phyloP scores from a whole-genome alignment of 2,113 vertebrate species.

The Fulica atra region DNA sequence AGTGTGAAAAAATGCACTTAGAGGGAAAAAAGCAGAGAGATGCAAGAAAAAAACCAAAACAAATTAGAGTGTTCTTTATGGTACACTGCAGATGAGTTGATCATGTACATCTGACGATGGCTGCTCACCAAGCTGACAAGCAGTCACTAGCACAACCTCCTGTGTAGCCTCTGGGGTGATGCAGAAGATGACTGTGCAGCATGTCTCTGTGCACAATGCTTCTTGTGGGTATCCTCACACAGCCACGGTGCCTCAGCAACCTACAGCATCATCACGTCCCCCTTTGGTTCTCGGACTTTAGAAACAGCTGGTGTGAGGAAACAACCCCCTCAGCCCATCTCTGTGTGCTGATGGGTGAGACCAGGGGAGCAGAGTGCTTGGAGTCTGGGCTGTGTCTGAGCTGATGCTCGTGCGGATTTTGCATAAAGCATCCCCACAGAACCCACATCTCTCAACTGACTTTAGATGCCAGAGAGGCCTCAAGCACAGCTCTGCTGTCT shows the following conservation, averaged over 20 bases:
- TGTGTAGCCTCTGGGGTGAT: neutral
- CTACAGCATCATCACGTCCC: neutral
- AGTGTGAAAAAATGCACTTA: neutral
- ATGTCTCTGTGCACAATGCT: neutral
- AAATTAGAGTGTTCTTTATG: neutral
- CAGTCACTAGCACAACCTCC: neutral
- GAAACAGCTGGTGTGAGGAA: neutral
- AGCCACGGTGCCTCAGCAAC: neutral
- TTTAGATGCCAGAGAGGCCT: neutral
- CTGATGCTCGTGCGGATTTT: rapidly evolving
- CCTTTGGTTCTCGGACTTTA: rapidly evolving
- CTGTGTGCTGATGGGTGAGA: neutral
- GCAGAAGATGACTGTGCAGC: neutral
- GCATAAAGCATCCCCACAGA: neutral
- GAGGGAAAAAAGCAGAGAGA: neutral
- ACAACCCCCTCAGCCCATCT: rapidly evolving
- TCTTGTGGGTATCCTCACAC: neutral
- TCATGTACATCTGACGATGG: neutral
- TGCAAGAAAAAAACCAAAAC: neutral
- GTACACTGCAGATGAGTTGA: neutral
- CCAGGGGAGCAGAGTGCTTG: rapidly evolving
- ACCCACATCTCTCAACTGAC: neutral
- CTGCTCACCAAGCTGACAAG: neutral
- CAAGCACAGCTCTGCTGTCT: neutral
- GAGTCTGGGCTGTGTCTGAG: rapidly evolving